Evolutionary conservation across 2,888 invertebrate genomes (phyloP).

Genomic region (Sarcophaga rosellei): DNA sequence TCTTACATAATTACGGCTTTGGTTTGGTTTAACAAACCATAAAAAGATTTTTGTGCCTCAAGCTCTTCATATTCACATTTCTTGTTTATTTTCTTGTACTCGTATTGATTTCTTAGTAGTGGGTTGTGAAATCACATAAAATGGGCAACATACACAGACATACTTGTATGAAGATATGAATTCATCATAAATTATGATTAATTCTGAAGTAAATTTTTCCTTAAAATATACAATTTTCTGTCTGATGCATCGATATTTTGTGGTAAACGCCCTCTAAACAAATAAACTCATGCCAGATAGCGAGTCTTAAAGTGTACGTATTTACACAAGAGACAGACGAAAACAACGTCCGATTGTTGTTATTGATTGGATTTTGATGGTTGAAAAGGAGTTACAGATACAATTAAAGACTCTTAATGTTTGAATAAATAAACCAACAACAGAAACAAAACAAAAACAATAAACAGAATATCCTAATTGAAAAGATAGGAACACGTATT

Average conservation of each 20-base stretch:
- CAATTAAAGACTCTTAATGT: slow-evolving; percentile 33
- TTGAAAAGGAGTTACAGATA: slow-evolving; percentile 15
- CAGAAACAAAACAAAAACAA: no score
- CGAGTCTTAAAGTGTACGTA: neutral
- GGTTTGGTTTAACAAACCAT: slow-evolving; percentile 30
- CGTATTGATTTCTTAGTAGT: neutral
- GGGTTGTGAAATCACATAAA: neutral
- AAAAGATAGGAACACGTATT: no score
- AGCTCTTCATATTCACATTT: slow-evolving; percentile 4
- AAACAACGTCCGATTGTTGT: neutral
- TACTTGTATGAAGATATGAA: neutral
- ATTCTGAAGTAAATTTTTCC: slow-evolving; percentile 29
- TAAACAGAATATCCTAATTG: no score
- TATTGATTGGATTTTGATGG: neutral
- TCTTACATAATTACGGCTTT: slow-evolving; percentile 41
- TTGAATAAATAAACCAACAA: slow-evolving; percentile 27
- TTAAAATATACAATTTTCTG: slow-evolving; percentile 10
- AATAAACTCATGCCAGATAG: neutral
- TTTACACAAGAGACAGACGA: neutral
- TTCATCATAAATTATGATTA: slow-evolving; percentile 40
- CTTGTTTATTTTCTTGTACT: neutral
- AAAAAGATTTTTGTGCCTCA: slow-evolving; percentile 24
- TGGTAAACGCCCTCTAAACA: slow-evolving; percentile 45
- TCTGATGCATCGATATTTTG: slow-evolving; percentile 30
- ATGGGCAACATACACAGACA: no score